phyloP scores from a whole-genome alignment of 2,797 vertebrate species.

The Melanotaenia boesemani region DNA sequence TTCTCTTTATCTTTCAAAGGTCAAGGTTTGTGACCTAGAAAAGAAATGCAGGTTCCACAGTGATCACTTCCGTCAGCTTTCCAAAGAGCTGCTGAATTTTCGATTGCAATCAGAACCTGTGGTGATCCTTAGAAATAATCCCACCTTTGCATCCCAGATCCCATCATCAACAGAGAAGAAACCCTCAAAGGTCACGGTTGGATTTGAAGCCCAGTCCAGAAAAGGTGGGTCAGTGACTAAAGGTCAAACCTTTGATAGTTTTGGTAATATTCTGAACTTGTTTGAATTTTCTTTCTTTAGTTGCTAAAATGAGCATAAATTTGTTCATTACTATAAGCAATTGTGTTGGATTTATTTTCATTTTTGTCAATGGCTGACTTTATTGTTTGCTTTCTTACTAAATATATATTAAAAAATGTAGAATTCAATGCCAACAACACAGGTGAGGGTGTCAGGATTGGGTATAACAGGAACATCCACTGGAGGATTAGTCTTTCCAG shows the following conservation, averaged over 20 bases:
- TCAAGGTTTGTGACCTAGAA: conserved; percentile 92
- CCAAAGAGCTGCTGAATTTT: conserved; percentile 89
- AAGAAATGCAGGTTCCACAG: conserved; percentile 92
- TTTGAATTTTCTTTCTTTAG: not conserved
- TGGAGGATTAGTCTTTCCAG: too few relatives aligned
- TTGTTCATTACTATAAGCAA: too few relatives aligned
- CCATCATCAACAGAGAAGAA: conserved; percentile 72
- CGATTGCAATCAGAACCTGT: conserved; percentile 84
- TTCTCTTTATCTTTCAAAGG: conserved; percentile 74
- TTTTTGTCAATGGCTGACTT: too few relatives aligned
- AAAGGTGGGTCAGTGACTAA: conserved; percentile 82
- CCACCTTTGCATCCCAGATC: conserved; percentile 52
- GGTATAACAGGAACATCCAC: too few relatives aligned
- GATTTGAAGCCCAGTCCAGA: conserved; percentile 80
- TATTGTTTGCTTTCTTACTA: too few relatives aligned
- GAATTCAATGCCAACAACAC: too few relatives aligned
- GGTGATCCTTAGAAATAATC: conserved; percentile 76
- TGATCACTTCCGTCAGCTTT: conserved; percentile 90
- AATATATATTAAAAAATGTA: too few relatives aligned
- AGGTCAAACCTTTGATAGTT: not conserved
- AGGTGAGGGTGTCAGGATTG: too few relatives aligned
- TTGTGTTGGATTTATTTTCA: too few relatives aligned
- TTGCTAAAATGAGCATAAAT: not conserved
- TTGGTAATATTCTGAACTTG: not conserved
- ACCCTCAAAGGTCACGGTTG: conserved; percentile 79